Conservation (phyloP, 2,113 vertebrate species). For the Orientallactaga bullata region DNA sequence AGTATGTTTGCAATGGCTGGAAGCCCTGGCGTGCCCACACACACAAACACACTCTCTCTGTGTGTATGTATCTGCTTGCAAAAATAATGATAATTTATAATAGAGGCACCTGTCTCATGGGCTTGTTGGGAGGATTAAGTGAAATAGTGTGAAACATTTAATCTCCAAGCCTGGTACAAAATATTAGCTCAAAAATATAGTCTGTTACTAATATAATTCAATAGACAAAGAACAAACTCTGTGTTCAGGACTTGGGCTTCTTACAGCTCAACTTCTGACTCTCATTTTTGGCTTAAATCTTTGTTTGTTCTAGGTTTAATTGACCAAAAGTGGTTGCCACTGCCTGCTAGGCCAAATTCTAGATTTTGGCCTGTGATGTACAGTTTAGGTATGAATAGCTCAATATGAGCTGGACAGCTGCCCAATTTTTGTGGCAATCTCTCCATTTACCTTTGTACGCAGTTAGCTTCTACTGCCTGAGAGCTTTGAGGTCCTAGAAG, state of each 20-base stretch:
- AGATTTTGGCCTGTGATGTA: background rate
- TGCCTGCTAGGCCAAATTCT: background rate
- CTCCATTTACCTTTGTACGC: background rate
- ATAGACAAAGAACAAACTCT: background rate
- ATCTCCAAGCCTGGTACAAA: background rate
- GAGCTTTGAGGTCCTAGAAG: background rate
- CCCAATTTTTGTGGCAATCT: background rate
- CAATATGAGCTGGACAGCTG: background rate
- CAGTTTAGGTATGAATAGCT: slow-evolving; percentile 13
- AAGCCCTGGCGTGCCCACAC: too few relatives aligned
- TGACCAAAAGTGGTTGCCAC: background rate
- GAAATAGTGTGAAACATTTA: background rate
- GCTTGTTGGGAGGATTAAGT: background rate
- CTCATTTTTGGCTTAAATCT: background rate
- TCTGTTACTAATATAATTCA: background rate
- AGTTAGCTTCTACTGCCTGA: background rate
- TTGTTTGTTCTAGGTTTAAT: background rate
- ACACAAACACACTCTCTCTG: too few relatives aligned
- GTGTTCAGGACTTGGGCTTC: background rate
- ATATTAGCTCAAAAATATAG: background rate
- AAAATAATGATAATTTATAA: background rate
- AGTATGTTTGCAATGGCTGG: too few relatives aligned
- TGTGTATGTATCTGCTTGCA: too few relatives aligned
- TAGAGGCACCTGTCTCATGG: background rate
- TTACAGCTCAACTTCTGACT: background rate